Conservation (phyloP, 2,113 vertebrate genomes). For the Haemorhous mexicanus region DNA sequence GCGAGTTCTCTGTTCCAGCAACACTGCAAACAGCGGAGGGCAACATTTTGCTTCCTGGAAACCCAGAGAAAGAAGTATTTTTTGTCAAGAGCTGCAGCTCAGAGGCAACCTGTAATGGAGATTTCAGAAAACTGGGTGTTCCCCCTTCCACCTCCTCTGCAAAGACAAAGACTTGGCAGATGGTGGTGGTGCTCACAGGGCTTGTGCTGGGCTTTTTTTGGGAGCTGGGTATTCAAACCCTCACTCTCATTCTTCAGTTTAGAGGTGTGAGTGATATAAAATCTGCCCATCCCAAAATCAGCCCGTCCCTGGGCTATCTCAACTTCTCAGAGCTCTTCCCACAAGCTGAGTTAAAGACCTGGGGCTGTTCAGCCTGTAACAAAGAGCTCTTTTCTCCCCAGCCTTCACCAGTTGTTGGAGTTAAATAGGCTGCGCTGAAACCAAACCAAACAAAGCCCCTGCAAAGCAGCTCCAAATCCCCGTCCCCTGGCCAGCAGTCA, state of each 20-base stretch:
- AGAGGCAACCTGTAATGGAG: conserved; percentile 50
- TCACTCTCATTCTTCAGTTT: neutral
- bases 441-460: conserved; percentile 50
- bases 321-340: conserved; percentile 13
- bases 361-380: conserved; percentile 35
- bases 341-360: conserved; percentile 10
- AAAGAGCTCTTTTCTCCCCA: conserved; percentile 59
- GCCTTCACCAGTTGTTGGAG: neutral
- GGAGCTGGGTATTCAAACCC: neutral
- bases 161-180: conserved; percentile 57
- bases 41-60: conserved; percentile 66
- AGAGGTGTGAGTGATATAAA: neutral
- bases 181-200: neutral
- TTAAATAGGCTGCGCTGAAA: conserved; percentile 43
- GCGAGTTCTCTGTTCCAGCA: neutral
- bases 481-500: neutral
- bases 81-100: conserved; percentile 40
- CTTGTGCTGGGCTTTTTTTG: neutral
- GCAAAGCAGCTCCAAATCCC: conserved; percentile 13
- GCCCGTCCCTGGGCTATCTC: neutral
- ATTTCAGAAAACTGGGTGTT: conserved; percentile 35
- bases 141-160: conserved; percentile 23
- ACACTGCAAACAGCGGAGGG: conserved; percentile 38
- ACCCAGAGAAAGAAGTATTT: conserved; percentile 43
- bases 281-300: neutral